Percentiles rank a stretch among this genome's conserved stretches.
These are phyloP conservation scores for Zygaena filipendulae DNA, from an alignment of 2,888 invertebrate species.

Conservation along the genomic window DNA sequence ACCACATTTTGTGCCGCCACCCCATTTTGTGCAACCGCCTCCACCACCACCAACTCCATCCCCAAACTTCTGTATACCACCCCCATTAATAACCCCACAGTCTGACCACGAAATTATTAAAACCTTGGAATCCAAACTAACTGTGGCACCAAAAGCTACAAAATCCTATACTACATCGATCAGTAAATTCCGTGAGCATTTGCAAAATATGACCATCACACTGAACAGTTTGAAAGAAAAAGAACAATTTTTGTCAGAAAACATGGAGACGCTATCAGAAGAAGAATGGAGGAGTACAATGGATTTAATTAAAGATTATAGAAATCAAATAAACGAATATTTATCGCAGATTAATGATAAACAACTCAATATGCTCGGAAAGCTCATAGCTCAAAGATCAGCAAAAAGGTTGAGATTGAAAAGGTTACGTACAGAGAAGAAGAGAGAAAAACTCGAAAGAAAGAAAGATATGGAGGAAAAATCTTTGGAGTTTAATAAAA, in stretches of 20 bases:
- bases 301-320: slow-evolving; percentile 55
- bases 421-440: slow-evolving; percentile 37
- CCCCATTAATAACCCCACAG: too few species aligned
- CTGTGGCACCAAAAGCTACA: background rate
- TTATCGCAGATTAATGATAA: slow-evolving; percentile 45
- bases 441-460: slow-evolving; percentile 40
- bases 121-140: slow-evolving; percentile 23
- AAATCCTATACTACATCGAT: slow-evolving; percentile 23
- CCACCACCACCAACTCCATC: slow-evolving; percentile 14
- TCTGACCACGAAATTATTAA: slow-evolving; percentile 37
- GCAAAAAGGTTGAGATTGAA: slow-evolving; percentile 59
- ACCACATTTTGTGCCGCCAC: slow-evolving; percentile 21
- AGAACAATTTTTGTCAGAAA: slow-evolving; percentile 47
- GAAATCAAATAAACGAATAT: slow-evolving; percentile 45
- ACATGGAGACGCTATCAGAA: slow-evolving; percentile 50
- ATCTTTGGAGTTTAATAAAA: slow-evolving; percentile 73
- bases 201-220: slow-evolving; percentile 23
- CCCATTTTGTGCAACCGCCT: slow-evolving; percentile 22
- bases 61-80: background rate
- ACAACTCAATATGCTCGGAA: slow-evolving; percentile 42
- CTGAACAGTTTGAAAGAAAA: slow-evolving; percentile 29
- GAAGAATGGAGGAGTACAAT: slow-evolving; percentile 65
- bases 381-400: slow-evolving; percentile 46
- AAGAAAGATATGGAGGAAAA: slow-evolving; percentile 49
- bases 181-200: slow-evolving; percentile 25